These are phyloP conservation scores for Leptonema lineaticorne DNA, from an alignment of 1,140 invertebrate species.

Conservation along the genomic window DNA sequence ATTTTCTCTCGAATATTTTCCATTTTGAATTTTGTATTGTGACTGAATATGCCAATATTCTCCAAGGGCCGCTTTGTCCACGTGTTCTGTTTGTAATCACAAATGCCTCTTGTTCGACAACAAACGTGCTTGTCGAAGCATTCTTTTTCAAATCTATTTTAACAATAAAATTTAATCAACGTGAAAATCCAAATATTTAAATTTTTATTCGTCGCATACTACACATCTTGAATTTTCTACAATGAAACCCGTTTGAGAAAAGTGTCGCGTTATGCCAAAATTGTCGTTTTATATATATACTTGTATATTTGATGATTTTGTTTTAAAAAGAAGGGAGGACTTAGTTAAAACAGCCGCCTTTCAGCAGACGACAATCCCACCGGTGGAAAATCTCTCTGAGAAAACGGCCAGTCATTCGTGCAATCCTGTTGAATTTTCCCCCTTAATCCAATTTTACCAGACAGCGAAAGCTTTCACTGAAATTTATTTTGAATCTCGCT, in stretches of 20 bases:
- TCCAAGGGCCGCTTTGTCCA: conserved; percentile 12
- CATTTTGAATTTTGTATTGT: background rate
- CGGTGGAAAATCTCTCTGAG: conserved; percentile 1
- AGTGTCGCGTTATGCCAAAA: no score
- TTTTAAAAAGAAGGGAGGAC: background rate
- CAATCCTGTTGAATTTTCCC: conserved; percentile 17
- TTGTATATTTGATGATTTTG: background rate
- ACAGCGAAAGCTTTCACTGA: conserved; percentile 19
- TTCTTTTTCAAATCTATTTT: no score
- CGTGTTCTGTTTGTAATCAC: conserved; percentile 16
- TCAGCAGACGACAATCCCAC: background rate
- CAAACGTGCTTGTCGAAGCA: no score
- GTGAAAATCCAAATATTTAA: no score
- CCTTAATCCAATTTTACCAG: conserved; percentile 14
- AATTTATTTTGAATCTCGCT: conserved; percentile 18
- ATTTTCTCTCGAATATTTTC: conserved; percentile 5
- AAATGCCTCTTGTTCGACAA: conserved; percentile 12
- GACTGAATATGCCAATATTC: background rate
- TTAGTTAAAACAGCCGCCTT: conserved; percentile 7
- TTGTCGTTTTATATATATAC: background rate
- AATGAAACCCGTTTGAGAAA: no score
- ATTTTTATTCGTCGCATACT: no score
- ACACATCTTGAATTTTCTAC: no score
- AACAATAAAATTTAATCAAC: no score
- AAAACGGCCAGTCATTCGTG: conserved; percentile 12